phyloP scores from a whole-genome alignment of 1,140 invertebrate species.

The Theocolax elegans region DNA sequence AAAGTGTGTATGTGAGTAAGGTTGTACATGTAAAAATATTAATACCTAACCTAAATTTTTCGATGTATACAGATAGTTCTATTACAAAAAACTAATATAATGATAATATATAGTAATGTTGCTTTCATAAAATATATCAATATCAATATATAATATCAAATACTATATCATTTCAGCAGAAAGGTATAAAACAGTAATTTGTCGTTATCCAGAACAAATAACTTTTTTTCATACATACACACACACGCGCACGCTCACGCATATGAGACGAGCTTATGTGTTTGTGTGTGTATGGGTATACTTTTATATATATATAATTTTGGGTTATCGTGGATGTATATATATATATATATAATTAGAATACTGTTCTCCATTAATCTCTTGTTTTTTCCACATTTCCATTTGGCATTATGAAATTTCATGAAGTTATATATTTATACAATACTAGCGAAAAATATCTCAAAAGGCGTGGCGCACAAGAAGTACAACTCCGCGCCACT shows the following conservation, averaged over 20 bases:
- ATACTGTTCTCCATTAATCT: slow-evolving; percentile 28
- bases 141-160: slow-evolving; percentile 62
- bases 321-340: neutral
- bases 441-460: slow-evolving; percentile 55
- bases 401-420: slow-evolving; percentile 73
- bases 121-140: slow-evolving; percentile 64
- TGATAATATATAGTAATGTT: slow-evolving; percentile 57
- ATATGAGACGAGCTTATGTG: slow-evolving; percentile 43
- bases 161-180: slow-evolving; percentile 58
- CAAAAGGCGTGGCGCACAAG: slow-evolving; percentile 55
- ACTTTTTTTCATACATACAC: slow-evolving; percentile 46
- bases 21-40: slow-evolving; percentile 44
- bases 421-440: slow-evolving; percentile 68
- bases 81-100: slow-evolving; percentile 61
- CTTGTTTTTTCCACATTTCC: slow-evolving; percentile 24
- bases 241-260: slow-evolving; percentile 51
- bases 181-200: slow-evolving; percentile 61
- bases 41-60: slow-evolving; percentile 51
- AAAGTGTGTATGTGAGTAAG: neutral
- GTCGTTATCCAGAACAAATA: slow-evolving; percentile 55
- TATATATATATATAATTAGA: slow-evolving; percentile 9
- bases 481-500: slow-evolving; percentile 46
- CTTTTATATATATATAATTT: no score
- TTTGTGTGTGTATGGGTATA: slow-evolving; percentile 30
- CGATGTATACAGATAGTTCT: slow-evolving; percentile 59